Percentiles rank a stretch among this genome's conserved stretches.
Evolutionary conservation across 2,797 vertebrate genomes (phyloP).

Genomic region (Leucoraja ocellata): DNA sequence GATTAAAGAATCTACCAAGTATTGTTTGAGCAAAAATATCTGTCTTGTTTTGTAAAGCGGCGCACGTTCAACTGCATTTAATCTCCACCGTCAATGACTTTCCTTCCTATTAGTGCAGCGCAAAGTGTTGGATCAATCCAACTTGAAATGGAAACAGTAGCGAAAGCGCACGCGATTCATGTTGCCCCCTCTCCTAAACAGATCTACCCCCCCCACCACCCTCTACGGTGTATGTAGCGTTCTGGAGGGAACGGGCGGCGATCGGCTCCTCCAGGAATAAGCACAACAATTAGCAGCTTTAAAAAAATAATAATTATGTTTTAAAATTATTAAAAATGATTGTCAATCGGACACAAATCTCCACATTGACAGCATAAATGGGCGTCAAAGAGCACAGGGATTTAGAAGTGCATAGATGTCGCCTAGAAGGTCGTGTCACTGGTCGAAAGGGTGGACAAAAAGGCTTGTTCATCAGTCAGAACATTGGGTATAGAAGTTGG

Average conservation of each 20-base stretch:
- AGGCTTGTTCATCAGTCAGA: too few relatives aligned
- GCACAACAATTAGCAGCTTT: too few relatives aligned
- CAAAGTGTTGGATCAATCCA: neutral
- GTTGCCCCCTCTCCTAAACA: neutral
- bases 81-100: neutral
- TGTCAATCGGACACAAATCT: too few relatives aligned
- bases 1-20: neutral
- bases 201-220: neutral
- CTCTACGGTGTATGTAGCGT: neutral
- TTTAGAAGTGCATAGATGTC: too few relatives aligned
- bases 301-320: too few relatives aligned
- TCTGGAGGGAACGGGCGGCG: neutral
- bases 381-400: too few relatives aligned
- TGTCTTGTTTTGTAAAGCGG: neutral
- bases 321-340: too few relatives aligned
- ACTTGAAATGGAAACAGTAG: neutral
- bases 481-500: too few relatives aligned
- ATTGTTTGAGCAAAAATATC: neutral
- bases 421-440: too few relatives aligned
- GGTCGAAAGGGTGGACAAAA: too few relatives aligned
- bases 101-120: neutral
- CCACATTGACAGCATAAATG: too few relatives aligned
- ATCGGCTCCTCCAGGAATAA: neutral
- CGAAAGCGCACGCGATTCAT: too few relatives aligned
- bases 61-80: neutral